Percentiles rank a stretch among this genome's conserved stretches.
These are phyloP conservation scores for Synaphobranchus kaupii DNA, from an alignment of 2,797 vertebrate genomes.

Conservation along the genomic window DNA sequence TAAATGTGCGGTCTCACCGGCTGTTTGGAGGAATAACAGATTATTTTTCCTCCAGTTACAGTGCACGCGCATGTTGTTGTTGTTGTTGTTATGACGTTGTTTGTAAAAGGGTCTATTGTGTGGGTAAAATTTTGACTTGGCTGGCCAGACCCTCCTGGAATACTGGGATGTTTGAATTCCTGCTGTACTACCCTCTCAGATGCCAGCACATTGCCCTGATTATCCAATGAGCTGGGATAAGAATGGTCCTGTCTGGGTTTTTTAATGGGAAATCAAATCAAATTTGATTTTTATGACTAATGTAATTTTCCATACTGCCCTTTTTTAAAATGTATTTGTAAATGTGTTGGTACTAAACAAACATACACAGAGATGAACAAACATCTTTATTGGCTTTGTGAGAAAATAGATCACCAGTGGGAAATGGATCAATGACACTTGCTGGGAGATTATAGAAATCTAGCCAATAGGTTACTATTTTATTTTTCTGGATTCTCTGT, in stretches of 20 bases:
- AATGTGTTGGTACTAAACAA: not conserved
- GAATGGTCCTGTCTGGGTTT: not conserved
- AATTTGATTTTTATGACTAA: not conserved
- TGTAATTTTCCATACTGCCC: not conserved
- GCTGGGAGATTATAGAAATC: conserved; percentile 32
- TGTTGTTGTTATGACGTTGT: too few relatives aligned
- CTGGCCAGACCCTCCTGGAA: not conserved
- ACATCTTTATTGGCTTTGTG: not conserved
- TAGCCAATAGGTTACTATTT: conserved; percentile 12
- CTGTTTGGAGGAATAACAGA: too few relatives aligned
- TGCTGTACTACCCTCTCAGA: not conserved
- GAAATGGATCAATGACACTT: conserved; percentile 35
- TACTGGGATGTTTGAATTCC: not conserved
- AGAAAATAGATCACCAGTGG: not conserved
- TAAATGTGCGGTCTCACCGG: too few relatives aligned
- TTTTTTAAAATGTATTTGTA: not conserved
- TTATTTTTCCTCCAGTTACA: too few relatives aligned
- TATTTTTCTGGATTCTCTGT: conserved; percentile 20
- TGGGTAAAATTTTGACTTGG: not conserved
- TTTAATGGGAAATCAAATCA: not conserved
- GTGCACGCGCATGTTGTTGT: too few relatives aligned
- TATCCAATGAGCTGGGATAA: conserved; percentile 1
- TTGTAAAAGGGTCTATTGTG: not conserved
- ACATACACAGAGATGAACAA: not conserved
- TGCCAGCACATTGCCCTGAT: not conserved